Conservation (phyloP, 2,888 invertebrate genomes). For the Dendrolimus houi region DNA sequence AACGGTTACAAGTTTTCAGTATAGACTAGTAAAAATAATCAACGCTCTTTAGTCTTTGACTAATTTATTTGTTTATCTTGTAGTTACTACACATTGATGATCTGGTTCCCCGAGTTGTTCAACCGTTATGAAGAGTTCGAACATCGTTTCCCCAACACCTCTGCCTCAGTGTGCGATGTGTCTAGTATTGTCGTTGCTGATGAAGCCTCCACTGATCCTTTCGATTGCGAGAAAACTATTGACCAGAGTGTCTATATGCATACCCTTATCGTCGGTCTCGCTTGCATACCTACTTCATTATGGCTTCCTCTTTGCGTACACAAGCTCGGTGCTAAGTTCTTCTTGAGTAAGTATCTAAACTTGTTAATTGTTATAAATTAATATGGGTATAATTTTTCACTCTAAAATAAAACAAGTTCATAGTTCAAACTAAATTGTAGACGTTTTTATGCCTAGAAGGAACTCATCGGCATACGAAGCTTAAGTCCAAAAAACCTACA, state of each 20-base stretch:
- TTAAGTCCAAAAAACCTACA: too few species aligned
- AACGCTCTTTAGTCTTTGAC: too few species aligned
- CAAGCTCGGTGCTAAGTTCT: conserved; percentile 87
- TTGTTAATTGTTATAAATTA: neutral
- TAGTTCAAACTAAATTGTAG: too few species aligned
- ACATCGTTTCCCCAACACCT: conserved; percentile 77
- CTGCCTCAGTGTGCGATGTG: conserved; percentile 86
- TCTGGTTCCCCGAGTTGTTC: conserved; percentile 95
- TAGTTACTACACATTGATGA: conserved; percentile 93
- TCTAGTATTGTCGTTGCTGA: conserved; percentile 78
- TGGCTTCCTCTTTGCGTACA: conserved; percentile 88
- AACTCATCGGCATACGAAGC: too few species aligned
- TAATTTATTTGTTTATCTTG: too few species aligned
- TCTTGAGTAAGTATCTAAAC: conserved; percentile 78
- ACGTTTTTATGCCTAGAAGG: too few species aligned
- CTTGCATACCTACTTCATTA: conserved; percentile 87
- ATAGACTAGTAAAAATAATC: too few species aligned
- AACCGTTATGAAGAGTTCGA: conserved; percentile 88
- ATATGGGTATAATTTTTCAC: neutral
- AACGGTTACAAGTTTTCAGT: too few species aligned
- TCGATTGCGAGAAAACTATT: conserved; percentile 79
- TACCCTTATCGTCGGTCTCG: conserved; percentile 86
- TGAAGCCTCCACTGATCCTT: conserved; percentile 56
- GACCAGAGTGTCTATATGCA: conserved; percentile 83
- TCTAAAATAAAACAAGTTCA: neutral